phyloP scores from a whole-genome alignment of 2,888 invertebrate species.

The Melanargia galathea region DNA sequence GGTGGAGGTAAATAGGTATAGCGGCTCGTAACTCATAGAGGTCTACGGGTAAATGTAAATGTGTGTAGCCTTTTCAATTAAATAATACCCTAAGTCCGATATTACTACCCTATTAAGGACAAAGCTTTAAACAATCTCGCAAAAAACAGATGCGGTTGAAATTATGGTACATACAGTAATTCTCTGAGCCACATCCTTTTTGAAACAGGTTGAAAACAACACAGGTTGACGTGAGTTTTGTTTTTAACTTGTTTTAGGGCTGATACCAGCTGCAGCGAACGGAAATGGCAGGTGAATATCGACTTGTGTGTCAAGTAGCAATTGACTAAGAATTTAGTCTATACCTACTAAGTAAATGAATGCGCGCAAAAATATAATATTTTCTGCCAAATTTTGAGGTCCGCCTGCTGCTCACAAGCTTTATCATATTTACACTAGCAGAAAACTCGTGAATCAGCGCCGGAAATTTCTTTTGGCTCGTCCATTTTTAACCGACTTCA shows the following conservation, averaged over 20 bases:
- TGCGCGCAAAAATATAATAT: slow-evolving; percentile 22
- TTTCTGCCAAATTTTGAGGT: slow-evolving; percentile 4
- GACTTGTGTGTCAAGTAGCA: slow-evolving; percentile 31
- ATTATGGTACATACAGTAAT: slow-evolving; percentile 11
- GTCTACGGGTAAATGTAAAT: too few species aligned
- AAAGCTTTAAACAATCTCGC: background rate
- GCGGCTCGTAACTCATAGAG: too few species aligned
- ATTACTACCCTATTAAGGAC: background rate
- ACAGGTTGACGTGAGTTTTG: slow-evolving; percentile 2
- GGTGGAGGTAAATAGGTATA: too few species aligned
- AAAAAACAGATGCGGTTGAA: slow-evolving; percentile 16
- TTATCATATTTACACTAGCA: too few species aligned
- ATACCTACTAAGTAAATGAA: background rate
- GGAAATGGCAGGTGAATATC: slow-evolving; percentile 47
- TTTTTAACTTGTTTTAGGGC: slow-evolving; percentile 14
- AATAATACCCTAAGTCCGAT: background rate
- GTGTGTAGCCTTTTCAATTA: background rate
- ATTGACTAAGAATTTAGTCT: slow-evolving; percentile 1
- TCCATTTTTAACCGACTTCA: too few species aligned
- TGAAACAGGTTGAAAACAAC: slow-evolving; percentile 11
- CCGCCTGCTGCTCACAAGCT: too few species aligned
- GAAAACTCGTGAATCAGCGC: too few species aligned
- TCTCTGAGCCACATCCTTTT: slow-evolving; percentile 8
- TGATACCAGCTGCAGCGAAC: slow-evolving; percentile 42
- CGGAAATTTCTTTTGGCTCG: too few species aligned